Evolutionary conservation across 2,888 invertebrate genomes (phyloP).

Genomic region (Nephrotoma appendiculata): DNA sequence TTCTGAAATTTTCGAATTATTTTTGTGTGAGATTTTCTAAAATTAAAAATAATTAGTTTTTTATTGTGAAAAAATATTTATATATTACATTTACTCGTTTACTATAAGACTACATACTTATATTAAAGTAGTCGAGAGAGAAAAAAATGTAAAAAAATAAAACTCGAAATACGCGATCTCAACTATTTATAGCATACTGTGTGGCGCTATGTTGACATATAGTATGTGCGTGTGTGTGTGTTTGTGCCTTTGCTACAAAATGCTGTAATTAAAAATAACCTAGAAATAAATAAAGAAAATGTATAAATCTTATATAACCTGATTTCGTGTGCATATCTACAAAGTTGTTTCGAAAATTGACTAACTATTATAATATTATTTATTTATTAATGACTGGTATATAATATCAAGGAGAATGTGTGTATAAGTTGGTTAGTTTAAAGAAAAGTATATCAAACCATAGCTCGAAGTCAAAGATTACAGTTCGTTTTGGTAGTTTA

Average conservation of each 20-base stretch:
- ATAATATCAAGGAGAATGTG: neutral
- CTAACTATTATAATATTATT: neutral
- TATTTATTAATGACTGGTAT: neutral
- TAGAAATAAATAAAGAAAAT: neutral
- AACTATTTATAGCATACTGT: neutral
- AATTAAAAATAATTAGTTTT: neutral
- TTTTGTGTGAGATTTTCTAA: neutral
- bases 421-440: neutral
- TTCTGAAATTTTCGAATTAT: neutral
- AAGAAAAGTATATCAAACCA: no score
- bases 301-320: neutral
- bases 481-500: no score
- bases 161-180: neutral
- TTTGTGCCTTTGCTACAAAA: neutral
- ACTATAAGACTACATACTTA: neutral
- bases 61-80: neutral
- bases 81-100: no score
- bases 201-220: neutral
- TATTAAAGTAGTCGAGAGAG: neutral
- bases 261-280: neutral
- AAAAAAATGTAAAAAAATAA: neutral
- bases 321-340: neutral
- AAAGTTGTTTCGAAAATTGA: neutral
- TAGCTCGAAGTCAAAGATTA: no score
- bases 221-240: no score